Evolutionary conservation across 1,140 invertebrate genomes (phyloP).

Genomic region (Psix sp.): DNA sequence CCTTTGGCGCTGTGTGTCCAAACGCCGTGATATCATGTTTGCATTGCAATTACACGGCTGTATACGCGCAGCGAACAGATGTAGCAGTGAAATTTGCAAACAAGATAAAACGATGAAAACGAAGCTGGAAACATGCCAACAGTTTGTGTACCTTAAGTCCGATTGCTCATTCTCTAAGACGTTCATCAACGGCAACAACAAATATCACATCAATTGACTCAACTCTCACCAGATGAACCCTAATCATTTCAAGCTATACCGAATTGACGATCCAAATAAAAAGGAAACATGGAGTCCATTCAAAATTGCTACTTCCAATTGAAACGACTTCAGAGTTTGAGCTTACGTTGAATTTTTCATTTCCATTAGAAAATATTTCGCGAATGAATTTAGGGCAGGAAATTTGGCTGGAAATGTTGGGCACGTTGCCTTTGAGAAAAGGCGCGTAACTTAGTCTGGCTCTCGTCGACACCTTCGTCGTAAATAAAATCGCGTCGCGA

Average conservation of each 20-base stretch:
- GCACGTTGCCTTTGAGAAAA: slow-evolving; percentile 15
- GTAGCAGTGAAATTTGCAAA: slow-evolving; percentile 59
- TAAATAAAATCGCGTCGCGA: slow-evolving; percentile 39
- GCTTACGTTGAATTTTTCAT: neutral
- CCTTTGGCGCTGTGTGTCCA: slow-evolving; percentile 48
- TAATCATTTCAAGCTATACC: neutral
- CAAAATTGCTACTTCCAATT: neutral
- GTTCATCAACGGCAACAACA: slow-evolving; percentile 49
- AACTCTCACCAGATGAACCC: no score
- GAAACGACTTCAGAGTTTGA: neutral
- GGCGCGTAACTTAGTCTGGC: slow-evolving; percentile 25
- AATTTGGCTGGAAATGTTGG: slow-evolving; percentile 11
- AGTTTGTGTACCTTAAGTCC: slow-evolving; percentile 59
- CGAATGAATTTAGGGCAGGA: neutral
- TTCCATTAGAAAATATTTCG: neutral
- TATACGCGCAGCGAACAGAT: slow-evolving; percentile 61
- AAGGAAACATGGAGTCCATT: neutral
- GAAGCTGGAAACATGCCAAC: slow-evolving; percentile 64
- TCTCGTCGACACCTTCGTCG: slow-evolving; percentile 23
- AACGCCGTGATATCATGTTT: slow-evolving; percentile 53
- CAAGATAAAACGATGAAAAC: slow-evolving; percentile 61
- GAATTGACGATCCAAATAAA: neutral
- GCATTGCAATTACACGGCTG: slow-evolving; percentile 58
- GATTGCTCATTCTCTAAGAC: slow-evolving; percentile 42
- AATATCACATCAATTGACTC: slow-evolving; percentile 47